These are phyloP conservation scores for Dreissena polymorpha DNA, from an alignment of 1,140 invertebrate genomes.

Conservation along the genomic window DNA sequence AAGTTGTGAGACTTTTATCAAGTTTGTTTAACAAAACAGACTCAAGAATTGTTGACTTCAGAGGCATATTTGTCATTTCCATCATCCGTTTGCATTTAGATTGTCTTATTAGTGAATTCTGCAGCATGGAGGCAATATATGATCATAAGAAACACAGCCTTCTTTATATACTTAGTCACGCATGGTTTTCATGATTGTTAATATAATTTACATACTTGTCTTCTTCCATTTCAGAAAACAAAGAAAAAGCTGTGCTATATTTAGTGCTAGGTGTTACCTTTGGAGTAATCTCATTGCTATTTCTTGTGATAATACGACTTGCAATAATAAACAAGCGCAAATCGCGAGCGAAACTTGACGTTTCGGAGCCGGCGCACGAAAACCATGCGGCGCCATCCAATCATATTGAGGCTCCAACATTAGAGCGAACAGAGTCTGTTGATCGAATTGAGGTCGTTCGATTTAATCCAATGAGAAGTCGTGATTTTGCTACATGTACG, in stretches of 20 bases:
- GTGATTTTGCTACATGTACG: constrained; percentile 55
- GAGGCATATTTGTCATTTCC: too few relatives aligned
- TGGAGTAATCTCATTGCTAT: constrained; percentile 46
- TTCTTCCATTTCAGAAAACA: constrained; percentile 45
- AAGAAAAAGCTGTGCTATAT: constrained; percentile 53
- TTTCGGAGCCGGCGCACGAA: constrained; percentile 45
- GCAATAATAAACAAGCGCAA: constrained; percentile 47
- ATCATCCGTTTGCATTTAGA: too few relatives aligned
- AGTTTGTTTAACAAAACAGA: too few relatives aligned
- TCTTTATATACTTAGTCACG: too few relatives aligned
- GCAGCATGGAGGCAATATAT: too few relatives aligned
- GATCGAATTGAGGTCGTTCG: constrained; percentile 53
- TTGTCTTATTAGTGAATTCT: too few relatives aligned
- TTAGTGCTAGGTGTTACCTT: constrained; percentile 49
- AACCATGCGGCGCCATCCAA: constrained; percentile 41
- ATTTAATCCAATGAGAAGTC: constrained; percentile 51
- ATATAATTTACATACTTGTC: constrained; percentile 1
- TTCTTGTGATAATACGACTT: constrained; percentile 57
- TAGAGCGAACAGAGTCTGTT: constrained; percentile 48
- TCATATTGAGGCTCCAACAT: constrained; percentile 50
- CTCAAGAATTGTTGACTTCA: too few relatives aligned
- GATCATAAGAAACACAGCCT: too few relatives aligned
- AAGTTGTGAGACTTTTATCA: too few relatives aligned
- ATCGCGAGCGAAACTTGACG: constrained; percentile 48
- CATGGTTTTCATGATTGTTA: too few relatives aligned